These are phyloP conservation scores for Palythoa grandis DNA, from an alignment of 92 coral and sea anemone genomes.

Conservation along the genomic window DNA sequence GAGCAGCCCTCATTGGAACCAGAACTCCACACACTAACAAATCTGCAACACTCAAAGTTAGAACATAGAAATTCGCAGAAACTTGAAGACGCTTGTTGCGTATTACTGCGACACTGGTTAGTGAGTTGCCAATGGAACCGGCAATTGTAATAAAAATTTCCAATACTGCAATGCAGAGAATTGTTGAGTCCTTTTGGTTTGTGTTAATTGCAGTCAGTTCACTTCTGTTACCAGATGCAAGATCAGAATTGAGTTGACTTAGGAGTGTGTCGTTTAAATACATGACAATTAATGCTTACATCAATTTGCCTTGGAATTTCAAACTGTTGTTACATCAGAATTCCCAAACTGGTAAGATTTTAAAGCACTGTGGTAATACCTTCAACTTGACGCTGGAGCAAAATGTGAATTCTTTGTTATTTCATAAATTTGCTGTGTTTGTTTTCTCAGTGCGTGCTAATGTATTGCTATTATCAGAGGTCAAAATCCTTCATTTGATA, in stretches of 20 bases:
- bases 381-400: too few species aligned
- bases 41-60: slow-evolving; percentile 58
- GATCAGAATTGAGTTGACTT: neutral
- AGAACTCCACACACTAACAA: slow-evolving; percentile 55
- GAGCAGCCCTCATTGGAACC: slow-evolving; percentile 65
- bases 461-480: neutral
- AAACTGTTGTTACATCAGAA: neutral
- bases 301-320: neutral
- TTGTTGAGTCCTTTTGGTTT: neutral
- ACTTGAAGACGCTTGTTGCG: slow-evolving; percentile 57
- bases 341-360: neutral
- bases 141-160: slow-evolving; percentile 52
- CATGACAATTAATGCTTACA: neutral
- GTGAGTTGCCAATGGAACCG: slow-evolving; percentile 57
- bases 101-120: slow-evolving; percentile 55
- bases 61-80: slow-evolving; percentile 61
- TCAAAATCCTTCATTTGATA: neutral
- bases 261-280: neutral
- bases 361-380: neutral
- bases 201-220: neutral
- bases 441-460: neutral
- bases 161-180: slow-evolving; percentile 29
- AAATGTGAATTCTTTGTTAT: neutral
- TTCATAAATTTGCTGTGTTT: neutral
- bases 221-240: slow-evolving; percentile 3